Percentiles rank a stretch among this genome's conserved stretches.
Conservation (phyloP, 1,140 invertebrate genomes). For the Platorchestia sp. region DNA sequence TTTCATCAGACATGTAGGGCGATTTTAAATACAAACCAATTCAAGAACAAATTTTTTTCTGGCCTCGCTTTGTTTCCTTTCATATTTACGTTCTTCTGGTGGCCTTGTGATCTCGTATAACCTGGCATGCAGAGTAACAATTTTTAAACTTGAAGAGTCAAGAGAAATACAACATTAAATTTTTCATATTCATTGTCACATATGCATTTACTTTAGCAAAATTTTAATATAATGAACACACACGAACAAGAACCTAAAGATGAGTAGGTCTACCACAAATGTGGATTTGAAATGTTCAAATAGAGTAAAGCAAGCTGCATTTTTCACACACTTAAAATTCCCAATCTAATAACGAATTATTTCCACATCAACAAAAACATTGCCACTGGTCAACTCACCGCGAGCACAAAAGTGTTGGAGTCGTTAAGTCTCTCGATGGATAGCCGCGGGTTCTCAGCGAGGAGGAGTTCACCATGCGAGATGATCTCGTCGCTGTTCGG, state of each 20-base stretch:
- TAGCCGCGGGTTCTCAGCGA: conserved; percentile 34
- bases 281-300: not conserved
- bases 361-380: not conserved
- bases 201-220: not conserved
- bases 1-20: too few relatives aligned
- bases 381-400: not conserved
- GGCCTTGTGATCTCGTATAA: too few relatives aligned
- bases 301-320: not conserved
- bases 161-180: too few relatives aligned
- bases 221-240: not conserved
- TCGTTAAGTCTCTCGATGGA: conserved; percentile 4
- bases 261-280: not conserved
- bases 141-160: too few relatives aligned
- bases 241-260: not conserved
- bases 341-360: not conserved
- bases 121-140: too few relatives aligned
- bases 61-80: too few relatives aligned
- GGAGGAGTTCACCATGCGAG: conserved; percentile 55
- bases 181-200: too few relatives aligned
- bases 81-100: too few relatives aligned
- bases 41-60: too few relatives aligned
- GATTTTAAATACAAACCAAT: too few relatives aligned
- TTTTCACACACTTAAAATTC: not conserved
- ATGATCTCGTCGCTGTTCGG: conserved; percentile 56
- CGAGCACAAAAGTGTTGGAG: conserved; percentile 51